A percentile compares a stretch with the other conserved stretches of the same genome.
Conservation (phyloP, 2,797 vertebrate species). For the Ptychadena robeensis region DNA sequence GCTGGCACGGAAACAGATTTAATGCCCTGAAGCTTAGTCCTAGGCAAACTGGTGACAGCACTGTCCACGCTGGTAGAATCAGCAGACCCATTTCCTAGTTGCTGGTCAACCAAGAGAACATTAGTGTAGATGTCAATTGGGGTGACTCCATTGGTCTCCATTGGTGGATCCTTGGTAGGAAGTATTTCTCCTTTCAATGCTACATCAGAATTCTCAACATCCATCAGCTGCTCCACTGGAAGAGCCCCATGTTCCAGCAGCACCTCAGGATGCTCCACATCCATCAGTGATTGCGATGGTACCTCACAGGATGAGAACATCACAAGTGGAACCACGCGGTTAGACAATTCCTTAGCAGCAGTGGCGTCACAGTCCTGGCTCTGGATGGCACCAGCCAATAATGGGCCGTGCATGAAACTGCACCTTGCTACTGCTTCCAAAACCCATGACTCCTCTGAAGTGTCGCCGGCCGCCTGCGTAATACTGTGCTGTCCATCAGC, state of each 20-base stretch:
- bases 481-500: constrained; percentile 36
- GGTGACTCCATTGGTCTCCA: constrained; percentile 6
- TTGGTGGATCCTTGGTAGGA: constrained; percentile 14
- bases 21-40: constrained; percentile 59
- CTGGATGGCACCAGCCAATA: constrained; percentile 47
- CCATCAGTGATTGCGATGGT: constrained; percentile 12
- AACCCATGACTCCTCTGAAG: constrained; percentile 51
- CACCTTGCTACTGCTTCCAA: constrained; percentile 42
- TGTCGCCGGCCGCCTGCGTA: constrained; percentile 58
- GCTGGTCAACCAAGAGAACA: constrained; percentile 19
- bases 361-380: constrained; percentile 47
- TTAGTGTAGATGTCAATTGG: constrained; percentile 13
- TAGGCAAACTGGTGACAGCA: constrained; percentile 43
- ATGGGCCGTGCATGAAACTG: constrained; percentile 26
- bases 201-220: constrained; percentile 6
- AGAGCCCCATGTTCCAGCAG: constrained; percentile 16
- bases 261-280: constrained; percentile 21
- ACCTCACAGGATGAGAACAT: constrained; percentile 50
- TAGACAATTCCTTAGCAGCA: constrained; percentile 37
- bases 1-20: constrained; percentile 57
- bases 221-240: constrained; percentile 25
- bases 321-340: constrained; percentile 26
- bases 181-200: constrained; percentile 20
- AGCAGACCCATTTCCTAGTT: constrained; percentile 12
- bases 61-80: constrained; percentile 31